Conservation (phyloP, 2,113 vertebrate species). For the Dasypus novemcinctus region DNA sequence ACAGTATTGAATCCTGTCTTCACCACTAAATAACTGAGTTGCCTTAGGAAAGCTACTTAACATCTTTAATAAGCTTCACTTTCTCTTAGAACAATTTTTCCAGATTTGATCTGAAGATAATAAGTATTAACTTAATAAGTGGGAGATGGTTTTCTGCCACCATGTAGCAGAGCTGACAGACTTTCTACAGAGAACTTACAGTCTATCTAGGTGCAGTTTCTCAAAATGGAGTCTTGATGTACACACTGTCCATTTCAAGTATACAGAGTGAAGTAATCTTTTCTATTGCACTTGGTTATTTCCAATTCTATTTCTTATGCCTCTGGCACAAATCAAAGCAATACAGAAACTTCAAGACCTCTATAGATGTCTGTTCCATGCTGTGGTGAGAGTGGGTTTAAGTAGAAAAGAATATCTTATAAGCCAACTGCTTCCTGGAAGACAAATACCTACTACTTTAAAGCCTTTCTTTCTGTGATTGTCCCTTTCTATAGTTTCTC, state of each 20-base stretch:
- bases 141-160: background rate
- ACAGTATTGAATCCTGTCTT: background rate
- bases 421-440: background rate
- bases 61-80: background rate
- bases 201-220: background rate
- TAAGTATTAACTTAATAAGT: background rate
- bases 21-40: background rate
- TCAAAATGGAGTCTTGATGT: background rate
- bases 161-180: background rate
- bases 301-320: background rate
- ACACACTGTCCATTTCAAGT: background rate
- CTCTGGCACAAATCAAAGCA: background rate
- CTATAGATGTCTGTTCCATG: background rate
- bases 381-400: background rate
- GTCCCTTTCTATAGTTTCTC: background rate
- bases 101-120: background rate
- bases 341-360: background rate
- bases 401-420: background rate
- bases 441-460: background rate
- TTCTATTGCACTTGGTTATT: background rate
- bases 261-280: background rate
- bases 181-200: background rate
- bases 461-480: background rate
- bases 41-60: background rate
- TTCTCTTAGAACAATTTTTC: background rate